phyloP scores from a whole-genome alignment of 2,113 vertebrate genomes.

The Ciconia stormi region DNA sequence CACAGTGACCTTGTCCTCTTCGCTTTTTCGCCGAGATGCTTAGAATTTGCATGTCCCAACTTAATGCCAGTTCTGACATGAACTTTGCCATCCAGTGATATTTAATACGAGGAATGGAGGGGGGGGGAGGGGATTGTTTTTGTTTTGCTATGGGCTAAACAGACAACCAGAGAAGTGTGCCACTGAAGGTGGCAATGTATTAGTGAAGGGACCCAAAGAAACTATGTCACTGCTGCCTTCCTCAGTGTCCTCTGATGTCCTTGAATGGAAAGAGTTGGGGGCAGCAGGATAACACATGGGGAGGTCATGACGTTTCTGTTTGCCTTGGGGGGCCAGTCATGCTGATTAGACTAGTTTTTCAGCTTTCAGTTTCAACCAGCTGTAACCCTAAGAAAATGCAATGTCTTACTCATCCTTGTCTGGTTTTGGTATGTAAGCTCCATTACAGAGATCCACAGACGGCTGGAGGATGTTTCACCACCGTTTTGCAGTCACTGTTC shows the following conservation, averaged over 20 bases:
- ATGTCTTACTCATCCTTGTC: neutral
- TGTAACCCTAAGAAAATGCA: neutral
- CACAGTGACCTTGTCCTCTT: neutral
- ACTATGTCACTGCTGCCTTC: neutral
- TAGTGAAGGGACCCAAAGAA: neutral
- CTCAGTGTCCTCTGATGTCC: neutral
- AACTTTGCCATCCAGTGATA: neutral
- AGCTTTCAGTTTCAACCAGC: neutral
- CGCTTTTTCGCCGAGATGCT: neutral
- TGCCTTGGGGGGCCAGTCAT: neutral
- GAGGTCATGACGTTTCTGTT: neutral
- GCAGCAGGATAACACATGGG: neutral
- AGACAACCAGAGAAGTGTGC: neutral
- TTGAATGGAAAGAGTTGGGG: neutral
- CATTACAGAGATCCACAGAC: neutral
- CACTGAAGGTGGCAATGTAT: neutral
- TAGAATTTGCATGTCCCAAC: neutral
- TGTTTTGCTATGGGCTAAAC: neutral
- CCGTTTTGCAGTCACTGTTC: neutral
- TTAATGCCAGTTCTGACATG: fast-evolving
- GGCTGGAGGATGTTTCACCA: neutral
- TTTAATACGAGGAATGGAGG: neutral
- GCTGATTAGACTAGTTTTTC: neutral
- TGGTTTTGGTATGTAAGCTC: neutral
- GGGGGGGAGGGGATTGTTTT: neutral